Evolutionary conservation across 1,140 invertebrate genomes (phyloP), one percentile per base, ranked within the genome.

Genomic region (Papilio polytes): DNA sequence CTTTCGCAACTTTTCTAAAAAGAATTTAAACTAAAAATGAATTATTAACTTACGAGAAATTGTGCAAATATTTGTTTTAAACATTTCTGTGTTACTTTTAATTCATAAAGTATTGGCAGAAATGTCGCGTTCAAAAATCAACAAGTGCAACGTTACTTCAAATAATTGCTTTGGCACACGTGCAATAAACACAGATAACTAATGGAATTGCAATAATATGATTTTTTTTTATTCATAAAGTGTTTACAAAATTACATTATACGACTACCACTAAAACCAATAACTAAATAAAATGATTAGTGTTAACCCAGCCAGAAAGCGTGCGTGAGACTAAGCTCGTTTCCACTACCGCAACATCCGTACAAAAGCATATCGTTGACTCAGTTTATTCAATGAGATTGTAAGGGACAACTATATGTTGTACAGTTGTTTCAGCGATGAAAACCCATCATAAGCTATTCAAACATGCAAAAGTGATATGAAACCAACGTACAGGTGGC

Each of bases 401-500:
- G 18, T 6, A 18, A 51, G 48, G 15, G 48, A 51, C 13, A 15
- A 15, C 48, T 51, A 10, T 20, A 56, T 56, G n/a, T 56, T 56
- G 10, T 2, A 56, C 18, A n/a, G n/a, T n/a, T 56, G 2, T 20
- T 56, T 56, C 53, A 18, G 1, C n/a, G 0, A n/a, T 20, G n/a
- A 9, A n/a, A 56, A 20, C 18, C 6, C 9, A 70, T 66, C 13
- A 26, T 70, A 70, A 70, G 26, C 22, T 31, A 59, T 20, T 31
- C 81, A 82, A 56, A 80, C 90, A 92, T 91, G 89, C 90, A 86
- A 87, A 92, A 66, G 90, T 92, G 89, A 85, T 86, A 93, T 88
- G 91, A 91, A 93, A 82, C 82, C 83, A 88, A 95, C 93, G 92
- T 95, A 95, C 94, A 93, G 86, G 87, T 89, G 90, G 80, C 89